A percentile compares a stretch with the other conserved stretches of the same genome.
Conservation (phyloP, 2,113 vertebrate species). For the Anoplopoma fimbria region DNA sequence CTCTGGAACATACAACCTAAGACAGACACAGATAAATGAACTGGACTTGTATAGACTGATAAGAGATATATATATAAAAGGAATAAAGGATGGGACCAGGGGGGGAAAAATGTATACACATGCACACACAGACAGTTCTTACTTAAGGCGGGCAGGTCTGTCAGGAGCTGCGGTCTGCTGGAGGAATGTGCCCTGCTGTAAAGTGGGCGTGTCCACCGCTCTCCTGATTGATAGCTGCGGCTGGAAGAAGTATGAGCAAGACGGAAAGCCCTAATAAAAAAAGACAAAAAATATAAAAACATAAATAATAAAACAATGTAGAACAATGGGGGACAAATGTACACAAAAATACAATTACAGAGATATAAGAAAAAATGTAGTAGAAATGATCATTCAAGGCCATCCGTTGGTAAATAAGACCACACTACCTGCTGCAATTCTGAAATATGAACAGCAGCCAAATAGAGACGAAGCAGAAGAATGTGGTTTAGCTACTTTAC, state of each 20-base stretch:
- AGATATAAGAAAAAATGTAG: not conserved
- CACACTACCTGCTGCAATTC: not conserved
- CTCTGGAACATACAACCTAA: slow-evolving; percentile 91
- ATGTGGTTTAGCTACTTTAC: slow-evolving; percentile 29
- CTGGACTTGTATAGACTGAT: not conserved
- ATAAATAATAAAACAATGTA: not conserved
- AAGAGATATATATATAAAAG: not conserved
- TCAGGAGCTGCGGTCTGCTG: slow-evolving; percentile 77
- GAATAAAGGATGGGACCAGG: not conserved
- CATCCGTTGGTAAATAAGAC: not conserved
- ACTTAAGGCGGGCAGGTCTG: slow-evolving; percentile 90
- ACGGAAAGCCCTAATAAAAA: slow-evolving; percentile 87
- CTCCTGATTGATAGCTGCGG: slow-evolving; percentile 91
- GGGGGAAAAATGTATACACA: not conserved
- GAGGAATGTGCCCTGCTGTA: slow-evolving; percentile 81
- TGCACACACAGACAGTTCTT: slow-evolving; percentile 56
- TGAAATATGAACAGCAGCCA: not conserved
- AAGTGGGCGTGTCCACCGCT: slow-evolving; percentile 83
- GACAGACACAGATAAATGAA: slow-evolving; percentile 7
- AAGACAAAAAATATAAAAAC: not conserved
- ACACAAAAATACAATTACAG: not conserved
- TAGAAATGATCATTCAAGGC: not conserved
- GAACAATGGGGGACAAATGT: not conserved
- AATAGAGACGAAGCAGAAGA: slow-evolving; percentile 9
- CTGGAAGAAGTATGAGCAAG: slow-evolving; percentile 93